Evolutionary conservation across 2,797 vertebrate species (phyloP).

Genomic region (Lacerta agilis): DNA sequence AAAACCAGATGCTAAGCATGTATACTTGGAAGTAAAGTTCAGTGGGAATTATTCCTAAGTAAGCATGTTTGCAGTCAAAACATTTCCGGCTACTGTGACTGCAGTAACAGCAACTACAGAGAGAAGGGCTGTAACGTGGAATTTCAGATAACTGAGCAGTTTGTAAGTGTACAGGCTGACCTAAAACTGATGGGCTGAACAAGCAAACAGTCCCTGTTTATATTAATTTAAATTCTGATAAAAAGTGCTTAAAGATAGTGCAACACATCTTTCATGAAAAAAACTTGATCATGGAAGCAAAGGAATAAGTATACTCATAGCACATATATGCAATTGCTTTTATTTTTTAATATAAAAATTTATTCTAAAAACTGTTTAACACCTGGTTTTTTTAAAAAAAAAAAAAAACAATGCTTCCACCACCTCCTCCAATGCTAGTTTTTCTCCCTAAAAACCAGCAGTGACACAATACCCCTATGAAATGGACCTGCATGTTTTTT

Average conservation of each 20-base stretch:
- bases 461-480: constrained; percentile 39
- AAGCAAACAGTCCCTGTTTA: too few relatives aligned
- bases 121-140: too few relatives aligned
- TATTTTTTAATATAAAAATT: constrained; percentile 67
- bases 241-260: background rate
- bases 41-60: too few relatives aligned
- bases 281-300: background rate
- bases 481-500: constrained; percentile 48
- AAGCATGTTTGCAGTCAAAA: too few relatives aligned
- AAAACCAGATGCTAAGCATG: too few relatives aligned
- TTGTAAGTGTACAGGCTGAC: too few relatives aligned
- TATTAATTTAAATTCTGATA: background rate
- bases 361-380: constrained; percentile 58
- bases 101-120: too few relatives aligned
- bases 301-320: background rate
- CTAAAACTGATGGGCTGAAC: too few relatives aligned
- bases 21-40: too few relatives aligned
- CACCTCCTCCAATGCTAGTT: constrained; percentile 59
- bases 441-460: constrained; percentile 41
- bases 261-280: background rate
- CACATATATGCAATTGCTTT: constrained; percentile 68
- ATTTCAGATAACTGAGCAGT: too few relatives aligned
- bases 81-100: too few relatives aligned
- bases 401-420: constrained; percentile 48
- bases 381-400: constrained; percentile 48